These are phyloP conservation scores for Acrocephalus kingi DNA, from an alignment of 2,113 vertebrate species.

Conservation along the genomic window DNA sequence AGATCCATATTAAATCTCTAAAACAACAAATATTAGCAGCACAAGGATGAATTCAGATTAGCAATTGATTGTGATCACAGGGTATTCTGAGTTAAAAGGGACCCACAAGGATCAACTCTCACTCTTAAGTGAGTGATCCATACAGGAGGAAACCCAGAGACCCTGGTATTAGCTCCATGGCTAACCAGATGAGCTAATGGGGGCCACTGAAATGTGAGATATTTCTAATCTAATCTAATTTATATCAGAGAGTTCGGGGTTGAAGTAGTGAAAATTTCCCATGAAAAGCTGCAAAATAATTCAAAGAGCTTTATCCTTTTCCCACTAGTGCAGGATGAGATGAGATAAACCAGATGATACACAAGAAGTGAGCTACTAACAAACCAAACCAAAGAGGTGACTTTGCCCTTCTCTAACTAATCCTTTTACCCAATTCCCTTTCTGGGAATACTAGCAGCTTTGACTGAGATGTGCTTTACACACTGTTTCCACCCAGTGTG, in stretches of 20 bases:
- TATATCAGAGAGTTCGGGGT: not conserved
- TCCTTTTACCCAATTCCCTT: not conserved
- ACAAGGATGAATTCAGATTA: not conserved
- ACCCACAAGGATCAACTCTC: no score
- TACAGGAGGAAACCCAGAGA: not conserved
- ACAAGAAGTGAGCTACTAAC: not conserved
- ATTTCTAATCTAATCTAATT: not conserved
- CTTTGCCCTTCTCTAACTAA: not conserved
- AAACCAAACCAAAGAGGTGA: not conserved
- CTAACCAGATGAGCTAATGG: no score
- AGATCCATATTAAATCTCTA: not conserved
- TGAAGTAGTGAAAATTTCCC: not conserved
- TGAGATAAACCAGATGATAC: not conserved
- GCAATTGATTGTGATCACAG: not conserved
- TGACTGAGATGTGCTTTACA: not conserved
- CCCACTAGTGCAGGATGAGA: not conserved
- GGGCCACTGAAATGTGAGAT: not conserved
- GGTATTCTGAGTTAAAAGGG: not conserved
- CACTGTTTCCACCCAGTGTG: not conserved
- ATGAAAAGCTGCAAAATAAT: not conserved
- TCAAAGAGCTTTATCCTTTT: not conserved
- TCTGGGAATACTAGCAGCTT: not conserved
- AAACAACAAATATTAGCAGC: not conserved
- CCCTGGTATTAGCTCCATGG: not conserved
- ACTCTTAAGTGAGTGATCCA: not conserved